These are phyloP conservation scores for Trachymyrmex cornetzi DNA, from an alignment of 1,140 invertebrate genomes.

Conservation along the genomic window DNA sequence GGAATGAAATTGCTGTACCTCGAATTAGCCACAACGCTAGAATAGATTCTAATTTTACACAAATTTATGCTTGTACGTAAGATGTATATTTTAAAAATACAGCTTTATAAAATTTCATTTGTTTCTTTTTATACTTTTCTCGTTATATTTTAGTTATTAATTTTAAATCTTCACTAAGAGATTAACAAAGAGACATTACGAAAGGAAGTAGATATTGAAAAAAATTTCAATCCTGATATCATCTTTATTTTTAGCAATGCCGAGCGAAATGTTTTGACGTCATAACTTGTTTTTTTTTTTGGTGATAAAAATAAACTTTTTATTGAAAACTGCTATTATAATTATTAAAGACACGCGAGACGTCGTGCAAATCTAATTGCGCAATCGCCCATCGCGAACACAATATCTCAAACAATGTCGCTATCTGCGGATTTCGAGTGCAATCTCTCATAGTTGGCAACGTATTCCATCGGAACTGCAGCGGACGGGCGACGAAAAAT, in stretches of 20 bases:
- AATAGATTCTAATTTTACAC: background rate
- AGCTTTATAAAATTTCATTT: background rate
- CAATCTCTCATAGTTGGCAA: conserved; percentile 64
- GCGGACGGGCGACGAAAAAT: conserved; percentile 64
- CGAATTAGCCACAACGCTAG: background rate
- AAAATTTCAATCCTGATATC: background rate
- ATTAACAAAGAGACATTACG: background rate
- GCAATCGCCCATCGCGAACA: background rate
- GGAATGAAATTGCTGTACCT: background rate
- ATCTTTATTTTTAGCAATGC: background rate
- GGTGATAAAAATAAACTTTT: background rate
- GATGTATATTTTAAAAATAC: background rate
- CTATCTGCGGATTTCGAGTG: conserved; percentile 22
- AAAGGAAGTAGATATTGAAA: background rate
- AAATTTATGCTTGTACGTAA: background rate
- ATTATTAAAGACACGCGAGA: background rate
- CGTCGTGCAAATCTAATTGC: conserved; percentile 25
- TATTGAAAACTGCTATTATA: background rate
- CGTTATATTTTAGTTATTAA: background rate
- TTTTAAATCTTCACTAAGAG: background rate
- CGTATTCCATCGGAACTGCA: conserved; percentile 25
- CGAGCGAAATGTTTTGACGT: too few species aligned
- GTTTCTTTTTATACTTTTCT: background rate
- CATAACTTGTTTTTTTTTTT: background rate
- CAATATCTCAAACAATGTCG: conserved; percentile 25